Percentiles rank a stretch among this genome's conserved stretches.
phyloP scores from a whole-genome alignment of 1,140 invertebrate species.

The Sycobia sp. region DNA sequence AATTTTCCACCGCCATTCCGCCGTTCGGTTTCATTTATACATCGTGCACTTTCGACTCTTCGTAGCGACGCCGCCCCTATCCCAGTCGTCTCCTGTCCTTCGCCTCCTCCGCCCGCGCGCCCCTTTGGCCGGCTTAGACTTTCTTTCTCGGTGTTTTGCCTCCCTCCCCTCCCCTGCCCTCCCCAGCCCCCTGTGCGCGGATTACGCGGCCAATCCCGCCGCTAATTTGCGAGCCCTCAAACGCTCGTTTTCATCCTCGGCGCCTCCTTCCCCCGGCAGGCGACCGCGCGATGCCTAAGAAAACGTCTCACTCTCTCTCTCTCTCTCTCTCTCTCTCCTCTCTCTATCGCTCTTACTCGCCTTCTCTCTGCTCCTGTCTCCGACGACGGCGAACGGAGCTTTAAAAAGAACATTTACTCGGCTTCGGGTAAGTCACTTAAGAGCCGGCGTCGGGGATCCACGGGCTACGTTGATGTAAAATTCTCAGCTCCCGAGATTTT shows the following conservation, averaged over 20 bases:
- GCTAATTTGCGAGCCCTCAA: conserved; percentile 60
- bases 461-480: no score
- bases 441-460: background rate
- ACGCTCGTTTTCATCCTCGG: conserved; percentile 38
- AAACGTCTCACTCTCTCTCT: no score
- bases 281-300: conserved; percentile 31
- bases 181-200: conserved; percentile 39
- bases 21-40: no score
- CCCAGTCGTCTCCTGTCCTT: no score
- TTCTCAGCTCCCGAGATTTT: conserved; percentile 25
- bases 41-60: no score
- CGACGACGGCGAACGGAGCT: no score
- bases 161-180: no score
- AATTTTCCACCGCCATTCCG: no score
- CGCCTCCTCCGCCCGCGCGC: background rate
- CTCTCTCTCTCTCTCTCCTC: no score
- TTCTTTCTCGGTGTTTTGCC: conserved; percentile 36
- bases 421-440: conserved; percentile 35
- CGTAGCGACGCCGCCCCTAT: no score
- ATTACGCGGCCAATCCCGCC: conserved; percentile 58
- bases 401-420: conserved; percentile 35
- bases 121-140: conserved; percentile 15
- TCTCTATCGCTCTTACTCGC: no score
- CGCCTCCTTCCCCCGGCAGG: conserved; percentile 25
- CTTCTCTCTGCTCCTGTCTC: background rate